Evolutionary conservation across 2,888 invertebrate species (phyloP).

Genomic region (Gortyna flavago): DNA sequence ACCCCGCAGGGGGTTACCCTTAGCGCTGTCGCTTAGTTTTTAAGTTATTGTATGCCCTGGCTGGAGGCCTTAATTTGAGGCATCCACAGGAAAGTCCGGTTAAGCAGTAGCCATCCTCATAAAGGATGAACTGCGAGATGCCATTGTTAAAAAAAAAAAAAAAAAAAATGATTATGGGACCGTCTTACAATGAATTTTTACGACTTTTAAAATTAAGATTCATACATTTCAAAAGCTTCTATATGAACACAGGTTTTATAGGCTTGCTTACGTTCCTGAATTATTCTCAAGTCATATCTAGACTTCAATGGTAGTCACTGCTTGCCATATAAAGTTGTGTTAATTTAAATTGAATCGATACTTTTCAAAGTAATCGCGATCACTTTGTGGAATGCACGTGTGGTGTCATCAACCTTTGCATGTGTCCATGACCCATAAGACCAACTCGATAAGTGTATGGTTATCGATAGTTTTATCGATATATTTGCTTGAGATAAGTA

Average conservation of each 20-base stretch:
- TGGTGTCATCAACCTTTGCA: slow-evolving; percentile 51
- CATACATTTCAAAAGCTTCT: slow-evolving; percentile 7
- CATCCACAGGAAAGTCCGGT: no score
- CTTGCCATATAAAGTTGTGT: slow-evolving; percentile 43
- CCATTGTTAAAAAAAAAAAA: no score
- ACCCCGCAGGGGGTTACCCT: no score
- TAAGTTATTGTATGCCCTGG: no score
- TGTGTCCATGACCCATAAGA: slow-evolving; percentile 41
- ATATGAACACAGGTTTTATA: not conserved
- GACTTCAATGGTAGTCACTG: slow-evolving; percentile 32
- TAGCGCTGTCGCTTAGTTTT: no score
- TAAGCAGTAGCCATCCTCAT: no score
- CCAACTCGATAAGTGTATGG: slow-evolving; percentile 23
- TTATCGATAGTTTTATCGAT: slow-evolving; percentile 52
- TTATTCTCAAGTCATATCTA: slow-evolving; percentile 16
- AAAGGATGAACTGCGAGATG: no score
- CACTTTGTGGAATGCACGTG: slow-evolving; percentile 41
- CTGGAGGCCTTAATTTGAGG: no score
- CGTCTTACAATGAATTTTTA: not conserved
- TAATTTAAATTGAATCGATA: slow-evolving; percentile 67
- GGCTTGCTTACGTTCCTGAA: slow-evolving; percentile 1
- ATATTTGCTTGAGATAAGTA: slow-evolving; percentile 30
- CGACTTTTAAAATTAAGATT: slow-evolving; percentile 15
- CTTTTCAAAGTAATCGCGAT: slow-evolving; percentile 52
- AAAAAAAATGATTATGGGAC: no score